Evolutionary conservation across 2,113 vertebrate genomes (phyloP).

Genomic region (Dromas ardeola): DNA sequence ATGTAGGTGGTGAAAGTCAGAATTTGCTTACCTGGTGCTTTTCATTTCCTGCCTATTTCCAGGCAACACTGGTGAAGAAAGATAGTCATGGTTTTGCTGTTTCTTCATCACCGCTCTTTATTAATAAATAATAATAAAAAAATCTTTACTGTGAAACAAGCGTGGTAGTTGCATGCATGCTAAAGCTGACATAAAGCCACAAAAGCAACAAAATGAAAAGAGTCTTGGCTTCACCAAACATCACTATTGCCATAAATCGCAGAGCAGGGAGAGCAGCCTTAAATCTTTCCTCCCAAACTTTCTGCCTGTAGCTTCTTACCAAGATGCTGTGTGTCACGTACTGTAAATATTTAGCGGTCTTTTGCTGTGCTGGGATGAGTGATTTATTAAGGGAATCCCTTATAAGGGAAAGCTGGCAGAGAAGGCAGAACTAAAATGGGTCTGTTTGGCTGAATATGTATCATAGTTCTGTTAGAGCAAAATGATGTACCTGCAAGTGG

Average conservation of each 20-base stretch:
- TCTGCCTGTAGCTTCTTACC: background rate
- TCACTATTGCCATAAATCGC: background rate
- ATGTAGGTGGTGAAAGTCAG: conserved; percentile 12
- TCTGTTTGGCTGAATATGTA: background rate
- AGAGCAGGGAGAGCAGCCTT: background rate
- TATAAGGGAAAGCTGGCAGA: background rate
- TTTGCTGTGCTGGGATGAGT: background rate
- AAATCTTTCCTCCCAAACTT: background rate
- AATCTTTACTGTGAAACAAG: background rate
- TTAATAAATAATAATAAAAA: background rate
- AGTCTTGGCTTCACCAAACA: background rate
- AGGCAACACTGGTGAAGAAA: background rate
- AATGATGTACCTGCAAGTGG: background rate
- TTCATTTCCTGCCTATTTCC: background rate
- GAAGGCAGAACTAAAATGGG: background rate
- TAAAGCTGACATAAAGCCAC: background rate
- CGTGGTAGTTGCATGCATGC: background rate
- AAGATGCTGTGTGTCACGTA: background rate
- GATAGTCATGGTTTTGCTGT: background rate
- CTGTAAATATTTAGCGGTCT: conserved; percentile 29
- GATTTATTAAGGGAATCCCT: background rate
- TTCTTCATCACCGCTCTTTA: background rate
- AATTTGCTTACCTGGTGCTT: background rate
- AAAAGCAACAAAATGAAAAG: background rate
- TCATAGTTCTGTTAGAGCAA: background rate